Conservation (phyloP, 53 echinoderm and acorn worm species). For the Hippasteria phrygiana region DNA sequence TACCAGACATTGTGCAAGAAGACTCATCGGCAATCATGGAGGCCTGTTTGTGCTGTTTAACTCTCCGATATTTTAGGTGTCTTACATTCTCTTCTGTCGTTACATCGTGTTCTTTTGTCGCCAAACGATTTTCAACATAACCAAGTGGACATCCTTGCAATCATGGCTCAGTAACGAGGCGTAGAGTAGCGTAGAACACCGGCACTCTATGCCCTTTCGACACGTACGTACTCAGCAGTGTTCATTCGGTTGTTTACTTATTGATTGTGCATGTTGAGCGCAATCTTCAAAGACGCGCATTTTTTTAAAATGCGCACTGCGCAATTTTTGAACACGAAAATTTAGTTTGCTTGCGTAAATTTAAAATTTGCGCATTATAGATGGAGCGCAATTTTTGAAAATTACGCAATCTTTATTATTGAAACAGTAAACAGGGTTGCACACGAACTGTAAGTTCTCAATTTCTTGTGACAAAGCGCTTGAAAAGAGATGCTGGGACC, state of each 20-base stretch:
- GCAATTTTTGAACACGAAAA: too few relatives aligned
- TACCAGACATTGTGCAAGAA: neutral
- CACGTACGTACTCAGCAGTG: neutral
- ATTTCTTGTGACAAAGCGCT: too few relatives aligned
- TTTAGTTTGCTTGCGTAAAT: too few relatives aligned
- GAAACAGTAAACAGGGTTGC: too few relatives aligned
- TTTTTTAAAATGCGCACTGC: too few relatives aligned
- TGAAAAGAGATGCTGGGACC: too few relatives aligned
- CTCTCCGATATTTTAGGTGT: constrained; percentile 1
- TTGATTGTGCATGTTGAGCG: too few relatives aligned
- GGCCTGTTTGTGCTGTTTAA: neutral
- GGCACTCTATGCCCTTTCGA: constrained; percentile 61
- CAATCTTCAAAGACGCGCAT: too few relatives aligned
- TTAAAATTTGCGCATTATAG: too few relatives aligned
- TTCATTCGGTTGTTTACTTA: neutral
- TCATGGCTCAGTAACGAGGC: constrained; percentile 60
- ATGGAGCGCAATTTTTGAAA: too few relatives aligned
- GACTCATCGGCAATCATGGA: neutral
- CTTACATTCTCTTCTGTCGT: constrained; percentile 5
- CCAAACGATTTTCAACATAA: constrained; percentile 22
- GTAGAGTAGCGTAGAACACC: constrained; percentile 45
- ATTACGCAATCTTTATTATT: too few relatives aligned
- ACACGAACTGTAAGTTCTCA: too few relatives aligned
- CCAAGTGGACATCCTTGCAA: constrained; percentile 24
- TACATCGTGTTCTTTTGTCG: constrained; percentile 17